phyloP scores from a whole-genome alignment of 2,888 invertebrate species.

The Thereva nobilitata region DNA sequence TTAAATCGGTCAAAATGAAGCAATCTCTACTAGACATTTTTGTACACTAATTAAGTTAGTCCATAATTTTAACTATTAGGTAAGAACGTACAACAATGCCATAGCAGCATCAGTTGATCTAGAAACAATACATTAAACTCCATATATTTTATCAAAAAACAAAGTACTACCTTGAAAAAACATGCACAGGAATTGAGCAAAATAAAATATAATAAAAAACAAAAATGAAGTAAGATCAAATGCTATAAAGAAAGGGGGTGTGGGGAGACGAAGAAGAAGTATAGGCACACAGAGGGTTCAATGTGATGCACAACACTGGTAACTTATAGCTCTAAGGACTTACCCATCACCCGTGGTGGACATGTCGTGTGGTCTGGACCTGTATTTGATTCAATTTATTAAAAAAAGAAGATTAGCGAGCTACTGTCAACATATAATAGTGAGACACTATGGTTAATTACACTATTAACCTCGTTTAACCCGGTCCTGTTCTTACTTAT shows the following conservation, averaged over 20 bases:
- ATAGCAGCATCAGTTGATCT: no score
- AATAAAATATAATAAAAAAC: no score
- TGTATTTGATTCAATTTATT: constrained; percentile 44
- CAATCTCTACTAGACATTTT: no score
- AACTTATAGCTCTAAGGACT: constrained; percentile 43
- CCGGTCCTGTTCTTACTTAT: constrained; percentile 2
- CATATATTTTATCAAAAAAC: no score
- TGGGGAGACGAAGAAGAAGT: background rate
- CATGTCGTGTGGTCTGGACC: constrained; percentile 60
- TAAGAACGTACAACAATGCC: no score
- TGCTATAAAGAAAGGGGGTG: background rate
- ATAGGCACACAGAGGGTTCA: background rate
- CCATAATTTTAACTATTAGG: no score
- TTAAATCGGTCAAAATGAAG: no score
- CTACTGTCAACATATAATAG: constrained; percentile 20
- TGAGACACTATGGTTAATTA: constrained; percentile 11
- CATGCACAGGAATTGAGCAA: no score
- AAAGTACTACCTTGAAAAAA: no score
- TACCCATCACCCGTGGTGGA: constrained; percentile 59
- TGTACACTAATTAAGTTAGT: no score
- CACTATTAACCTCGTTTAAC: background rate
- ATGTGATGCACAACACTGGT: constrained; percentile 27
- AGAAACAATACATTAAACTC: no score
- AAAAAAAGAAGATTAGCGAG: constrained; percentile 33
- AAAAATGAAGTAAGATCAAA: no score